Conservation (phyloP, 2,888 invertebrate genomes). For the Rhorus exstirpatorius region DNA sequence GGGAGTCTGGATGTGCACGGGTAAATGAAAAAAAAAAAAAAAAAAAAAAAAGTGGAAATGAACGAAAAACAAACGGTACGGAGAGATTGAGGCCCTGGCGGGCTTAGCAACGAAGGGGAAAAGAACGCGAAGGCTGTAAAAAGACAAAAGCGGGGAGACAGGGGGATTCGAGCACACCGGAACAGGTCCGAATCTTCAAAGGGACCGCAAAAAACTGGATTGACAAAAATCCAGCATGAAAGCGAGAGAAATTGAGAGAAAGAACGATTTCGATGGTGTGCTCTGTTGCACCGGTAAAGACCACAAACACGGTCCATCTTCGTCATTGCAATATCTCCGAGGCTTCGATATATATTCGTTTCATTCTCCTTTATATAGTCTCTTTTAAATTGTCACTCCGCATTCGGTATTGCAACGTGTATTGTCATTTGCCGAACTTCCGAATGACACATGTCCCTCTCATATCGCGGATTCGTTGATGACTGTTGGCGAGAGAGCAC, state of each 20-base stretch:
- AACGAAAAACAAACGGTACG: constrained; percentile 24
- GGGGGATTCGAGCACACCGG: constrained; percentile 17
- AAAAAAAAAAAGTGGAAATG: neutral
- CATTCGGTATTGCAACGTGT: constrained; percentile 47
- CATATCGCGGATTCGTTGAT: constrained; percentile 58
- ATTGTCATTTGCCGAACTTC: constrained; percentile 63
- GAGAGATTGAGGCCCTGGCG: constrained; percentile 8
- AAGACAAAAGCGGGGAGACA: constrained; percentile 24
- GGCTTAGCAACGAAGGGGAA: too few relatives aligned
- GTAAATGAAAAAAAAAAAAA: neutral
- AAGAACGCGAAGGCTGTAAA: constrained; percentile 11
- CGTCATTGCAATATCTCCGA: constrained; percentile 54
- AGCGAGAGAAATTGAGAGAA: constrained; percentile 12
- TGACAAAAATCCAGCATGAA: constrained; percentile 37
- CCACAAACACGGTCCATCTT: constrained; percentile 31
- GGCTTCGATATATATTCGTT: constrained; percentile 56
- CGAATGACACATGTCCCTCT: constrained; percentile 45
- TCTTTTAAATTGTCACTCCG: constrained; percentile 29
- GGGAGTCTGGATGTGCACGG: neutral
- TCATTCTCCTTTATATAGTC: constrained; percentile 36
- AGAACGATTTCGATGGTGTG: constrained; percentile 53
- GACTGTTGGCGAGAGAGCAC: neutral
- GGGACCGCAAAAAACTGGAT: constrained; percentile 57
- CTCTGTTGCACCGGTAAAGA: constrained; percentile 16
- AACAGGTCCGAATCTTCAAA: constrained; percentile 60